Evolutionary conservation across 1,140 invertebrate species (phyloP).

Genomic region (Drosophila paulistorum): DNA sequence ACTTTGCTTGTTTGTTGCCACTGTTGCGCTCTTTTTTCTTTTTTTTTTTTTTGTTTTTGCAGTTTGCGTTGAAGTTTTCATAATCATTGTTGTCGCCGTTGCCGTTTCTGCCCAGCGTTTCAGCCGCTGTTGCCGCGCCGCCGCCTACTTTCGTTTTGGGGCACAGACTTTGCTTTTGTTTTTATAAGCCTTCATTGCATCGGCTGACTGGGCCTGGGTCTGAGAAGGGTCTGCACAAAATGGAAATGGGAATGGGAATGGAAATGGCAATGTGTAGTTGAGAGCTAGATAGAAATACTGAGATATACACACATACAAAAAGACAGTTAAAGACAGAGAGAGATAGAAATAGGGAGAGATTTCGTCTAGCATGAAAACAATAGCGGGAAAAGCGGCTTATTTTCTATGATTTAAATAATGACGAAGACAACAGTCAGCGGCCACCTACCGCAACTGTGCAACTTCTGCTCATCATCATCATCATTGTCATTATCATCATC

Average conservation of each 20-base stretch:
- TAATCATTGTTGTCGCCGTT: constrained; percentile 70
- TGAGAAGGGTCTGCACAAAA: not conserved
- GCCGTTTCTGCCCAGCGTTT: constrained; percentile 29
- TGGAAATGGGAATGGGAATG: constrained; percentile 6
- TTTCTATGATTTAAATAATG: constrained; percentile 82
- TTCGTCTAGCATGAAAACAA: constrained; percentile 72
- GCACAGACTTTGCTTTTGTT: constrained; percentile 50
- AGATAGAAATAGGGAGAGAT: constrained; percentile 38
- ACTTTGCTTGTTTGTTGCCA: constrained; percentile 42
- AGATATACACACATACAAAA: not conserved
- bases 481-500: constrained; percentile 19
- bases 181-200: constrained; percentile 47
- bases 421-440: constrained; percentile 68
- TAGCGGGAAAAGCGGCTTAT: constrained; percentile 78
- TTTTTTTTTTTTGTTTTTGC: constrained; percentile 56
- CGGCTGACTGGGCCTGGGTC: constrained; percentile 40
- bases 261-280: constrained; percentile 11
- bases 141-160: constrained; percentile 73
- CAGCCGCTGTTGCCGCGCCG: constrained; percentile 24
- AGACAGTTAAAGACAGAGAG: constrained; percentile 10
- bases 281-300: constrained; percentile 7
- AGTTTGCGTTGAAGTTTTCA: constrained; percentile 68
- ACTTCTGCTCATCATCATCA: constrained; percentile 39
- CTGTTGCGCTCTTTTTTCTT: constrained; percentile 78
- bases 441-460: constrained; percentile 43